Conservation (phyloP, 2,797 vertebrate genomes). For the Mormyrops attenuatus region DNA sequence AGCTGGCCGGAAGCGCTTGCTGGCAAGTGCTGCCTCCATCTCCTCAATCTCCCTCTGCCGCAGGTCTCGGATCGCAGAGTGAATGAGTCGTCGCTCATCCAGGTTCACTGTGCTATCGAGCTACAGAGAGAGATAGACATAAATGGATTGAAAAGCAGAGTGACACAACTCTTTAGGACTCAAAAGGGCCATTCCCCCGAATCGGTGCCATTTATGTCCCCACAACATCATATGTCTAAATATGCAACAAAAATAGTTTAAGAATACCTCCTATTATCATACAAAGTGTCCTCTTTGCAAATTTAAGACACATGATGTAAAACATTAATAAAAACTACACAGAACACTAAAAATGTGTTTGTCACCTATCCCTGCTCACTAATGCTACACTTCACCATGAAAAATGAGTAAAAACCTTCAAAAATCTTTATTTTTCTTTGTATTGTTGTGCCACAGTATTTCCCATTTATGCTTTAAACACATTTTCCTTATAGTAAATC, state of each 20-base stretch:
- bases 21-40: constrained; percentile 82
- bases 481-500: neutral
- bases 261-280: neutral
- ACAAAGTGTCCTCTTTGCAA: neutral
- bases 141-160: neutral
- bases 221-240: neutral
- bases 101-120: constrained; percentile 83
- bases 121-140: constrained; percentile 45
- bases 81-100: constrained; percentile 83
- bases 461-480: neutral
- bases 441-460: neutral
- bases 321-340: neutral
- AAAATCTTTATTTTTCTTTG: neutral
- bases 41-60: constrained; percentile 81
- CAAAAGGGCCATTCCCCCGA: neutral
- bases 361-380: neutral
- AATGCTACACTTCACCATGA: neutral
- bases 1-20: constrained; percentile 81
- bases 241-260: neutral
- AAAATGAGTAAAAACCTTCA: neutral
- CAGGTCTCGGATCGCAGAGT: constrained; percentile 82
- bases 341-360: neutral
- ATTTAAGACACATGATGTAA: neutral
- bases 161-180: neutral
- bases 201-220: neutral